phyloP scores from a whole-genome alignment of 2,797 vertebrate genomes.

The Cossypha dichroa region DNA sequence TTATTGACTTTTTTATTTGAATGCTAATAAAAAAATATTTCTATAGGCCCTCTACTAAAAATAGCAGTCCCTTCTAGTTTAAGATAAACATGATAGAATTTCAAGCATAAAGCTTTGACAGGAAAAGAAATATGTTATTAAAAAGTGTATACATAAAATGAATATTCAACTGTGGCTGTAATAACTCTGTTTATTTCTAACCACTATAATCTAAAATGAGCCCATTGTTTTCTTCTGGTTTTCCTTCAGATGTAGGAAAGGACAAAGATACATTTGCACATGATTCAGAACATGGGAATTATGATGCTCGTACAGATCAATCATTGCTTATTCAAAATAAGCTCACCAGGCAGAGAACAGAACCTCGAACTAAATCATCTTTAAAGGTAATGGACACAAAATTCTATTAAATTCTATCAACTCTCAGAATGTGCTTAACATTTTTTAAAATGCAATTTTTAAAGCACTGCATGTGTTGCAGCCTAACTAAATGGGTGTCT shows the following conservation, averaged over 20 bases:
- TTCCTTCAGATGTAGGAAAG: slow-evolving; percentile 80
- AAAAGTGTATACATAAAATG: background rate
- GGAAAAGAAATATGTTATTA: background rate
- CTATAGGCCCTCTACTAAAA: background rate
- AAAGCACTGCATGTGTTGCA: background rate
- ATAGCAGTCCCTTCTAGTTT: background rate
- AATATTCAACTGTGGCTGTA: background rate
- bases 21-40: background rate
- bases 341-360: slow-evolving; percentile 81
- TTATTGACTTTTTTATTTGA: background rate
- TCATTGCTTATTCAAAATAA: slow-evolving; percentile 87
- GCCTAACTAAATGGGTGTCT: background rate
- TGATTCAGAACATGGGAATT: slow-evolving; percentile 87
- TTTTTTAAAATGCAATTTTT: background rate
- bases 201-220: background rate
- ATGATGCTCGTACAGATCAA: slow-evolving; percentile 84
- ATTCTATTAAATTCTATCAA: background rate
- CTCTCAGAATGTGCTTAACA: background rate
- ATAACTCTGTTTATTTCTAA: background rate
- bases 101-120: background rate
- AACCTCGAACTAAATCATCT: slow-evolving; percentile 78
- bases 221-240: slow-evolving; percentile 37
- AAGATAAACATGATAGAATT: background rate
- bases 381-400: slow-evolving; percentile 79
- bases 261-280: slow-evolving; percentile 86